Base-by-base conservation (phyloP, 2,888 invertebrate genomes). In the Epinotia brunnichana region DNA sequence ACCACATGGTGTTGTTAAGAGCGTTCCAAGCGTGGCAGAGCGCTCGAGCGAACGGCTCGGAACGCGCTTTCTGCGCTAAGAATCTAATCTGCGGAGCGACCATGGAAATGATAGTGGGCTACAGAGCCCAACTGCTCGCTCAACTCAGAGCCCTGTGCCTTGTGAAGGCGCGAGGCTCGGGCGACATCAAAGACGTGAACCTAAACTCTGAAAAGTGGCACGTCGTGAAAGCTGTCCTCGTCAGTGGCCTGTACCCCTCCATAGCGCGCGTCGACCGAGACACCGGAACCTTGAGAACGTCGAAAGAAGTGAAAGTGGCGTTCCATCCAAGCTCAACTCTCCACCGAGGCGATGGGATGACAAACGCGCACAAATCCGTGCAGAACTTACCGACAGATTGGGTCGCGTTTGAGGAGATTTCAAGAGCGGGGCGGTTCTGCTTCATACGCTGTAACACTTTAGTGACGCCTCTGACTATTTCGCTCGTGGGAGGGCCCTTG, bases 201-300 rank as follows among this genome's bases (percentile, higher is more conserved):
- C 87, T 94, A 1, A 96, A 98, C 90, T 96, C 97, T 0, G 96
- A 97, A 80, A 96, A 96, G 83, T 98, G 98, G 98, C 96, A 97
- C 13, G 95, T 99, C 69, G 96, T 99, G 0, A 99, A 99, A 84
- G 97, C 97, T 0, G 97, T 97, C 2, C 91, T 99, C 44, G 95
- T 96, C 35, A 97, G 97, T 3, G 99, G 99, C 0, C 94, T 97
- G 74, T 99, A 99, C 89, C 99, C 99, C 0, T 97, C 97, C 79
- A 88, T 99, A 57, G 96, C 97, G 19, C 94, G 96, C 21, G 95
- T 96, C 1, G 96, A 96, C 83, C 89, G 96, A 15, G 94, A 95
- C 24, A 94, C 94, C 35, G 86, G 90, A 15, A 94, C 94, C 2
- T 84, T 97, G 13, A 90, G 95, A 19, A 96, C 96, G 7, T 95